These are phyloP conservation scores for Anseranas semipalmata DNA, from an alignment of 2,113 vertebrate species.

Conservation along the genomic window DNA sequence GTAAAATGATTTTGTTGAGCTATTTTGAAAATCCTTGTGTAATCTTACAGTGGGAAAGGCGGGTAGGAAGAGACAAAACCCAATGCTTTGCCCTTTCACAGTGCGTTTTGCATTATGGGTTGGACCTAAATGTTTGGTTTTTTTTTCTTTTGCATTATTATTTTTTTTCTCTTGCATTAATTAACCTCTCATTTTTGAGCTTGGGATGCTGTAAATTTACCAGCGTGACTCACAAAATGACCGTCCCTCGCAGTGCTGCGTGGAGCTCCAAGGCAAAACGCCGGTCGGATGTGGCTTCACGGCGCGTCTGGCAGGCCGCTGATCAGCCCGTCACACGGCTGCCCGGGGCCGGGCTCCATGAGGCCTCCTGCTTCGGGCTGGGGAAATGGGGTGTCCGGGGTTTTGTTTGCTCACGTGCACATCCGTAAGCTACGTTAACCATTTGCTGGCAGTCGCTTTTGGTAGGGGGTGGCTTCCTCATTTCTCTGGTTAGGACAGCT, in stretches of 20 bases:
- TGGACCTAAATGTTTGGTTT: background rate
- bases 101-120: background rate
- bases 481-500: background rate
- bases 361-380: background rate
- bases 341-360: background rate
- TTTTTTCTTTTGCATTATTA: background rate
- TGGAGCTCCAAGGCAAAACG: background rate
- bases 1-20: background rate
- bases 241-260: background rate
- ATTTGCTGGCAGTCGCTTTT: fast-evolving
- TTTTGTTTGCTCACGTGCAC: background rate
- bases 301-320: background rate
- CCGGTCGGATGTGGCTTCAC: background rate
- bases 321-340: fast-evolving
- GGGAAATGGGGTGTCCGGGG: fast-evolving
- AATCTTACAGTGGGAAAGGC: background rate
- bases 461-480: background rate
- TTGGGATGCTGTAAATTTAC: background rate
- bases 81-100: background rate
- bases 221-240: background rate
- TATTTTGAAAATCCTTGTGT: background rate
- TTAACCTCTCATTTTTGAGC: background rate
- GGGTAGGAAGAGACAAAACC: background rate
- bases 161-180: background rate
- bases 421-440: background rate